These are phyloP conservation scores for Artibeus lituratus DNA, from an alignment of 2,797 vertebrate species.

Conservation along the genomic window DNA sequence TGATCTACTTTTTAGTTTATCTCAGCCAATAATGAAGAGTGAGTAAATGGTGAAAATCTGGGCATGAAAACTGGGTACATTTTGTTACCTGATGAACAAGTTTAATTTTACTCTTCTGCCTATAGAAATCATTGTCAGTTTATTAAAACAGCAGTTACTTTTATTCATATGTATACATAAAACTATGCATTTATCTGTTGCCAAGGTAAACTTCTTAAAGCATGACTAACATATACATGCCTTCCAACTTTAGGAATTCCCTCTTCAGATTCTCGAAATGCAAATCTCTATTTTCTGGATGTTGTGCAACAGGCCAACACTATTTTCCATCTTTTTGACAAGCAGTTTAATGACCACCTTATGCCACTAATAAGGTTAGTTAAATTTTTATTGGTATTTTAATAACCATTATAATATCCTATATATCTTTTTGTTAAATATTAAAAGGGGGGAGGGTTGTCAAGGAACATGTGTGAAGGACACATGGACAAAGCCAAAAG, in stretches of 20 bases:
- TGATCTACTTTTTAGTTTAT: conserved; percentile 8
- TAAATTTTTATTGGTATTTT: conserved; percentile 34
- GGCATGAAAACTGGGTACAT: not conserved
- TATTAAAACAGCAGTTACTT: not conserved
- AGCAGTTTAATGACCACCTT: conserved; percentile 99
- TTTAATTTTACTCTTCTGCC: conserved; percentile 15
- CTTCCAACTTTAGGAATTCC: conserved; percentile 90
- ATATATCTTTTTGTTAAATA: not conserved
- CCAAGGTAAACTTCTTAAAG: conserved; percentile 60
- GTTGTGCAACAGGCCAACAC: conserved; percentile 99
- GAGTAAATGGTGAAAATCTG: not conserved
- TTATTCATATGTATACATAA: conserved; percentile 8
- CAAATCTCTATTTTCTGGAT: conserved; percentile 98
- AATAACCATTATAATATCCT: not conserved
- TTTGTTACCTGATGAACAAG: not conserved
- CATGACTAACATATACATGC: conserved; percentile 33
- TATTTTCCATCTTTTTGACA: conserved; percentile 99
- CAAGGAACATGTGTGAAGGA: too few relatives aligned
- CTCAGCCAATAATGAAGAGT: not conserved
- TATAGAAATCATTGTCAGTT: not conserved
- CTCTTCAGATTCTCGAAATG: conserved; percentile 95
- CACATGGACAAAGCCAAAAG: too few relatives aligned
- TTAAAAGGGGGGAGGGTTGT: not conserved
- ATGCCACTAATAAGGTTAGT: conserved; percentile 98
- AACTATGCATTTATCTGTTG: conserved; percentile 20